Evolutionary conservation across 2,797 vertebrate genomes (phyloP).

Genomic region (Pantherophis alleghaniensis): DNA sequence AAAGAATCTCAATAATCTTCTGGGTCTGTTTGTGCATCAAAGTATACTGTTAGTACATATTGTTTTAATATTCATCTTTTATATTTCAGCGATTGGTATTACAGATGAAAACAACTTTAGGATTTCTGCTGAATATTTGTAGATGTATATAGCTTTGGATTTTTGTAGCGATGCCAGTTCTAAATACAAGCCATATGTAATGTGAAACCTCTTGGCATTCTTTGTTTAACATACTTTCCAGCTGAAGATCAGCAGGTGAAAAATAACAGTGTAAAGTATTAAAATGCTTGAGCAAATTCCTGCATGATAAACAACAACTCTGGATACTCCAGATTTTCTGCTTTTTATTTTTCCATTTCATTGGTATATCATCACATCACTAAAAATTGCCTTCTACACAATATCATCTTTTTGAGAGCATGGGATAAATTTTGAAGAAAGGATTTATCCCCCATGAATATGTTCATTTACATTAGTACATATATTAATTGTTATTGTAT

Average conservation of each 20-base stretch:
- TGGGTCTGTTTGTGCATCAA: background rate
- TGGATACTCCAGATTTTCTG: background rate
- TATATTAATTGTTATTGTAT: background rate
- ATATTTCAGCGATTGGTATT: background rate
- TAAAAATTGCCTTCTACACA: background rate
- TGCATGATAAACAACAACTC: background rate
- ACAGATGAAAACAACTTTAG: background rate
- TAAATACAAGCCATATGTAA: conserved; percentile 23
- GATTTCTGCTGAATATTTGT: conserved; percentile 7
- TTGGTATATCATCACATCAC: background rate
- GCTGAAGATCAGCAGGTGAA: conserved; percentile 29
- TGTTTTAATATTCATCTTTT: background rate
- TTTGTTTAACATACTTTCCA: conserved; percentile 30
- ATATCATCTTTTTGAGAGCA: background rate
- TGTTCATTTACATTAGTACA: background rate
- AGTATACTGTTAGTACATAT: background rate
- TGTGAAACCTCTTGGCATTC: conserved; percentile 19
- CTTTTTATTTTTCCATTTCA: background rate
- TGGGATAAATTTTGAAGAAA: background rate
- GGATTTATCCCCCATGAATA: background rate
- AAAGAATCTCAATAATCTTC: background rate
- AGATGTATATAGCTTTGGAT: conserved; percentile 13
- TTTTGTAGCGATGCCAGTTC: conserved; percentile 15
- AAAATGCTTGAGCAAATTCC: conserved; percentile 8
- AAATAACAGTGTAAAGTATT: conserved; percentile 18